Base-by-base conservation (phyloP, 1,140 invertebrate species). In the Anastrepha obliqua region DNA sequence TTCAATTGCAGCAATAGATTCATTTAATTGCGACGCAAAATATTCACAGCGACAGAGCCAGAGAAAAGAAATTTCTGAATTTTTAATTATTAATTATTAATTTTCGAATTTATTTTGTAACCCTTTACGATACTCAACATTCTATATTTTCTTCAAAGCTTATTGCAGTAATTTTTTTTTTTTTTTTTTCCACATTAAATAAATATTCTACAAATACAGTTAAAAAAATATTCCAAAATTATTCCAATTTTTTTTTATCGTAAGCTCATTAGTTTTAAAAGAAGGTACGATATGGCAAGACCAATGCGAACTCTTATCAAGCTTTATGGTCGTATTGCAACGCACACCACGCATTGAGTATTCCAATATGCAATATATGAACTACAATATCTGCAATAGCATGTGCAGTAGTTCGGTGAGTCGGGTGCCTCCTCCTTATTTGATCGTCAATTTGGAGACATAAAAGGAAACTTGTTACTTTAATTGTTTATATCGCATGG, bases 381-480 rank as follows among this genome's bases (percentile, higher is more conserved):
- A 47, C 67, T 11, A 20, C 29, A 67, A 74, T 74, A 39, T 47
- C 2, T 44, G 1, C 15, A 44, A 55, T 9, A 42, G 11, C 29
- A 70, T 42, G 39, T 70, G 65, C 13, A 70, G 5, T 70, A 70
- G 29, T 70, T 44, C 60, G 20, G 42, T 42, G 13, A 70, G 39
- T 3, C 9, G 17, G 3, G 42, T 70, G 39, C 13, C 29, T 70
- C 11, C 15, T 44, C 39, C 39, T 42, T 17, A 74, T 74, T 44
- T 47, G 13, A 44, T 5, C 44, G 42, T 13, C 67, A 74, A 44
- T 74, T 74, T n/a, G 29, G 39, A 47, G 67, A 74, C 67, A 17
- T 47, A 74, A 74, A 74, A 74, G 67, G 67, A 74, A 74, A 39
- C 67, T 74, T 74, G 67, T 74, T 74, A 13, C 67, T 15, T 74